Base-by-base conservation (phyloP, 2,113 vertebrate species). In the Gambusia affinis region DNA sequence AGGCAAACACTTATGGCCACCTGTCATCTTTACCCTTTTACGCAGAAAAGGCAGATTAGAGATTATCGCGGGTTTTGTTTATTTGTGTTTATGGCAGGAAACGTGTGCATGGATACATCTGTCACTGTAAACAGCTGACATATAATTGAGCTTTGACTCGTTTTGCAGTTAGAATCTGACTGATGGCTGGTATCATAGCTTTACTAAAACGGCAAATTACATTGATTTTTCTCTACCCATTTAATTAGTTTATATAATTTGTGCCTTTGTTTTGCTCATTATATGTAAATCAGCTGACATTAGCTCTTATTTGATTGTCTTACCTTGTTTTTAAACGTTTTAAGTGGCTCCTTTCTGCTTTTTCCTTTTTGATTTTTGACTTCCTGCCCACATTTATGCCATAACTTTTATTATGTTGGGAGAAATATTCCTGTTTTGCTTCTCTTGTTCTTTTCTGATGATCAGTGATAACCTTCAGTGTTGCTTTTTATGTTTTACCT, bases 1-100 rank as follows among this genome's bases (percentile, higher is more conserved):
- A 74, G 79, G 70, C 42, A 77, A 85, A 76, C 65, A 76, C 75
- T 86, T 83, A 14, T 33, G 76, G 80, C 81, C 83, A 63, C 75
- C 85, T 75, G 73, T 86, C 86, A 68, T 79, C 70, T 28, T 27
- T 54, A 60, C 22, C 67, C 28, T 79, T 83, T 75, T 75, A 73
- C 68, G 76, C 74, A 63, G 60, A 57, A 78, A 83, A 69, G 60
- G 63, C 44, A 75, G 74, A 84, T 79, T 75, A 78, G 80, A 76
- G 31, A 35, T 65, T 80, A 75, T 85, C 66, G 30, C 28, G 65
- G 67, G 15, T 70, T 8, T 51, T 64, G 67, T 84, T 82, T 74
- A 73, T 89, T 68, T 54, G 57, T 31, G 57, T 85, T 88, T 77
- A 81, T 80, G 67, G 60, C 79, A 60, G 27, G 60, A 22, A 54